Conservation (phyloP, 1,140 invertebrate genomes). For the Zaprionus davidi region DNA sequence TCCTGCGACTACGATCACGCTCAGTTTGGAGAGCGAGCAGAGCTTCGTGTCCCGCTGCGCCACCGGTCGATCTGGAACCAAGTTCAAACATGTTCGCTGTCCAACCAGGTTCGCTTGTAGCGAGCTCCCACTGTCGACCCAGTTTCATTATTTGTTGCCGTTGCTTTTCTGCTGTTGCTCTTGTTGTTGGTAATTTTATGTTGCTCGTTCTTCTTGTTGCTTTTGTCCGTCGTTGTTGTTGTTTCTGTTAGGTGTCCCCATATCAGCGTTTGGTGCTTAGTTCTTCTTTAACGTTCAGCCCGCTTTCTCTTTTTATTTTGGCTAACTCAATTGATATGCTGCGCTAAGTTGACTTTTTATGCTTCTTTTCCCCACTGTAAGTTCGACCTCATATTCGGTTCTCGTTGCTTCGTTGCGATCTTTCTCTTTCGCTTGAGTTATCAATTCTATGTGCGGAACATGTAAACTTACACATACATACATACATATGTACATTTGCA, state of each 20-base stretch:
- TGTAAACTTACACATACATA: not conserved
- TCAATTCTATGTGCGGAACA: not conserved
- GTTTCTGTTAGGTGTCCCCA: conserved; percentile 51
- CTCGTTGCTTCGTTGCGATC: conserved; percentile 43
- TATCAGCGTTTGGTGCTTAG: conserved; percentile 65
- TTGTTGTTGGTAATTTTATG: conserved; percentile 41
- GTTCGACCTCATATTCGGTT: conserved; percentile 39
- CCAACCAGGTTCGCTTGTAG: conserved; percentile 28
- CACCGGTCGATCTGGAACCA: not conserved
- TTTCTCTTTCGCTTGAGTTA: conserved; percentile 15
- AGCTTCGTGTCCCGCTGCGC: not conserved
- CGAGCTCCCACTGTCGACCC: conserved; percentile 51
- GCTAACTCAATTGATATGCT: conserved; percentile 78
- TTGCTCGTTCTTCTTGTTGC: conserved; percentile 27
- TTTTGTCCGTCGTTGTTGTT: conserved; percentile 35
- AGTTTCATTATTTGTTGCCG: conserved; percentile 75
- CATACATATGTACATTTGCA: not conserved
- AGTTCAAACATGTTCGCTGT: conserved; percentile 39
- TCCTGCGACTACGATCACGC: not conserved
- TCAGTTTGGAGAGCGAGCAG: not conserved
- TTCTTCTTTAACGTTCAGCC: conserved; percentile 70
- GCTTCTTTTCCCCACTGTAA: conserved; percentile 9
- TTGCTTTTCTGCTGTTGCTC: conserved; percentile 34
- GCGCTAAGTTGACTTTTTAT: conserved; percentile 59
- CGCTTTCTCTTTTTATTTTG: conserved; percentile 80